These are phyloP conservation scores for Psilopogon haemacephalus DNA, from an alignment of 2,113 vertebrate species.

Conservation along the genomic window DNA sequence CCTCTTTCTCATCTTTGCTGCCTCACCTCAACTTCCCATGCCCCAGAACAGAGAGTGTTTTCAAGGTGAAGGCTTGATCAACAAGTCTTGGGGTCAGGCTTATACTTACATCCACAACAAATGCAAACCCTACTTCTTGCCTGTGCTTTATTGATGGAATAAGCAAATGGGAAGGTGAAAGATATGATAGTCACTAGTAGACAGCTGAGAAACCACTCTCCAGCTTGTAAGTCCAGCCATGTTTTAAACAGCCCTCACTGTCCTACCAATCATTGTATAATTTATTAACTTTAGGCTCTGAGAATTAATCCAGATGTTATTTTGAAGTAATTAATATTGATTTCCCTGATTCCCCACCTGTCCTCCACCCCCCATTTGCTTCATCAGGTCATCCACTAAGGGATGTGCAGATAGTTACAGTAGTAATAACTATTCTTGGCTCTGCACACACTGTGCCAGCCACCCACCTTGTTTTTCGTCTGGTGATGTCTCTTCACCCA, in stretches of 20 bases:
- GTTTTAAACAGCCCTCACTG: background rate
- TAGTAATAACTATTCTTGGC: background rate
- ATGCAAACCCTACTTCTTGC: background rate
- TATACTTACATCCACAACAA: background rate
- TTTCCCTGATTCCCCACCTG: background rate
- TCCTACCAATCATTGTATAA: background rate
- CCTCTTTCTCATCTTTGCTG: background rate
- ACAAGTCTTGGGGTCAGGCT: background rate
- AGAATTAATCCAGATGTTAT: background rate
- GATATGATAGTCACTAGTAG: background rate
- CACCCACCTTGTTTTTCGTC: background rate
- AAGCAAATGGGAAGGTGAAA: background rate
- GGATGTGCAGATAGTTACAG: background rate
- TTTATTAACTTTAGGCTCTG: background rate
- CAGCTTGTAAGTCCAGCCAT: background rate
- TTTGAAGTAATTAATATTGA: background rate
- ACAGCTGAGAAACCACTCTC: background rate
- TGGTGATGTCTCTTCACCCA: background rate
- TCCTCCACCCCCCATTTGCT: rapidly evolving
- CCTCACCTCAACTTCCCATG: background rate
- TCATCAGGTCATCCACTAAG: background rate
- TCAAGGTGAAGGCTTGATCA: background rate
- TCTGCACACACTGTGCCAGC: background rate
- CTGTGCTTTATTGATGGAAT: background rate
- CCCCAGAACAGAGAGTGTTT: background rate